These are phyloP conservation scores for Drosophila colorata DNA, from an alignment of 2,888 invertebrate genomes.

Conservation along the genomic window DNA sequence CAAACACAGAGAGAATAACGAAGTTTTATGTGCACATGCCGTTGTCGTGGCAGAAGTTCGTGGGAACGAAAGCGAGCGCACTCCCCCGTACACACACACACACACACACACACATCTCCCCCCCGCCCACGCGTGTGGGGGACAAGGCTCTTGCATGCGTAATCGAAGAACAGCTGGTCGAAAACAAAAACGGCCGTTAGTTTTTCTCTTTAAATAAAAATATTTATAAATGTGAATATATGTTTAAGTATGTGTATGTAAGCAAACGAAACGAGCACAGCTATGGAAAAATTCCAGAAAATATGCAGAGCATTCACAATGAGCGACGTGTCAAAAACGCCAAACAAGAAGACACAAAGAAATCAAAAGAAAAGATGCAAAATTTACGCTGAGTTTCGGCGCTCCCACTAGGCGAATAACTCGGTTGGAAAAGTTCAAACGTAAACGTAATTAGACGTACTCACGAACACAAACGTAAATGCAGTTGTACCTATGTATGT, in stretches of 20 bases:
- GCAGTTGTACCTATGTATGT: not conserved
- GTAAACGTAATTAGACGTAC: not conserved
- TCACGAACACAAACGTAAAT: not conserved
- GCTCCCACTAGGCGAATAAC: conserved; percentile 5
- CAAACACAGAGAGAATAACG: not conserved
- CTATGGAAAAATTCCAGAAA: conserved; percentile 48
- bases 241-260: not conserved
- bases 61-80: conserved; percentile 14
- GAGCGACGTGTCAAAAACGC: conserved; percentile 43
- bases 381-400: conserved; percentile 19
- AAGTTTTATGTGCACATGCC: conserved; percentile 15
- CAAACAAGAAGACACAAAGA: conserved; percentile 10
- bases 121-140: conserved; percentile 12
- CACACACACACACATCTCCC: not conserved
- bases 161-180: conserved; percentile 43
- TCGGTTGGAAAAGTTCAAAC: not conserved
- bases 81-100: conserved; percentile 13
- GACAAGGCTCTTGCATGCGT: conserved; percentile 20
- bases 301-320: conserved; percentile 29
- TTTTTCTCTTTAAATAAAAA: conserved; percentile 18
- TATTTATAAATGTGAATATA: not conserved
- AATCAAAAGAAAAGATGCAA: conserved; percentile 17
- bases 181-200: conserved; percentile 45
- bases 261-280: conserved; percentile 16
- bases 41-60: conserved; percentile 27